phyloP scores from a whole-genome alignment of 1,140 invertebrate genomes.

The Oedothorax gibbosus region DNA sequence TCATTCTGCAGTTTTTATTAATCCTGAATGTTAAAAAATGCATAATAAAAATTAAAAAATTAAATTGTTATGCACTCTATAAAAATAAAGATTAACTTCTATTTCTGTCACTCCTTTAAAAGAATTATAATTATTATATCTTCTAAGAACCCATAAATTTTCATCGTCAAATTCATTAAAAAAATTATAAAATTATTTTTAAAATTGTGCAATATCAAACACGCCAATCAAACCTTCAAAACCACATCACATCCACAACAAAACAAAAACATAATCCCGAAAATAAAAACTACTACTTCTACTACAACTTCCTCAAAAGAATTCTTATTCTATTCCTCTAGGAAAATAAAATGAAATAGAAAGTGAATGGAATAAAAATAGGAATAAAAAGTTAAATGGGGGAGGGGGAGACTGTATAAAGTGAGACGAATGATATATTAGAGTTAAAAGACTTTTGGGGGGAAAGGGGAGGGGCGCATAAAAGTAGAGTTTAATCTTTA shows the following conservation, averaged over 20 bases:
- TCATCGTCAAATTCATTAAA: too few relatives aligned
- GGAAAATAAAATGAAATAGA: slow-evolving; percentile 40
- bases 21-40: too few relatives aligned
- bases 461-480: slow-evolving; percentile 8
- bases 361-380: slow-evolving; percentile 12
- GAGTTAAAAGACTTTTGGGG: slow-evolving; percentile 9
- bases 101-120: too few relatives aligned
- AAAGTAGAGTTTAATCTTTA: slow-evolving; percentile 22
- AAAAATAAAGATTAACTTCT: too few relatives aligned
- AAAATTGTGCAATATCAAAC: too few relatives aligned
- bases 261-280: slow-evolving; percentile 17
- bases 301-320: slow-evolving; percentile 19
- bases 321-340: background rate
- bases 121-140: too few relatives aligned
- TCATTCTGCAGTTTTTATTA: too few relatives aligned
- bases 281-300: slow-evolving; percentile 15
- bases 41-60: too few relatives aligned
- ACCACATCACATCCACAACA: background rate
- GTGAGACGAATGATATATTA: slow-evolving; percentile 38
- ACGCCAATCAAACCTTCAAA: too few relatives aligned
- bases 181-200: too few relatives aligned
- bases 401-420: slow-evolving; percentile 7
- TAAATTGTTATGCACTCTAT: too few relatives aligned
- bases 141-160: too few relatives aligned
- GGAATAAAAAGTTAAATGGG: slow-evolving; percentile 4